Base-by-base conservation (phyloP, 2,113 vertebrate species). In the Plestiodon gilberti region DNA sequence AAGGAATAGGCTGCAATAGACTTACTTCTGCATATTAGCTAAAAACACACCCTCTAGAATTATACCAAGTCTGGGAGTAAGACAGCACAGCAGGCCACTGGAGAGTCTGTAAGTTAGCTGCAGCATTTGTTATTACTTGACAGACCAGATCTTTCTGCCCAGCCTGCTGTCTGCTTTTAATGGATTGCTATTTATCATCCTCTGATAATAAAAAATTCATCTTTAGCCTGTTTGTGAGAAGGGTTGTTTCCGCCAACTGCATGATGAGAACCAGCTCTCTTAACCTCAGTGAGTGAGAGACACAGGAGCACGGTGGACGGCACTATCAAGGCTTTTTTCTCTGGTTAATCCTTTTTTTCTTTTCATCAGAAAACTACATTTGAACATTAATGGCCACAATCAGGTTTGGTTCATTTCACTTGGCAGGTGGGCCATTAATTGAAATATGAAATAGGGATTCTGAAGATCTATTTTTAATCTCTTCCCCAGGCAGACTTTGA, bases 351-450 rank as follows among this genome's bases (percentile, higher is more conserved):
- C 75, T 83, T 20, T 82, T 7, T 0, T 69, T 76, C 75, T 82
- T 82, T 61, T 35, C 25, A 0, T 6, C 6, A 75, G 69, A 90
- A 88, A 71, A 0, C 43, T 83, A 17, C 67, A 80, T 91, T 82
- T 82, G 62, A 91, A 57, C 86, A 73, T 65, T 93, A 89, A 91
- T 82, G 52, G 75, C 78, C 77, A 85, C 79, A 82, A 48, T 91
- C 82, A 82, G 81, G 90, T 91, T 70, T 87, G 83, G 65, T 91
- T 94, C 0, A 0, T 88, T 91, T 89, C 74, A 62, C 84, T 90
- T 84, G 62, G 84, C 89, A 93, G 86, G 87, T 93, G 75, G 87
- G 74, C 81, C 91, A 87, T 87, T 93, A 89, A 89, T 62, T 89
- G 76, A 90, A 92, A 89, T 57, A 55, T 84, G 7, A 73, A 81